Conservation (phyloP, 2,797 vertebrate species). For the Poeciliopsis gracilis region DNA sequence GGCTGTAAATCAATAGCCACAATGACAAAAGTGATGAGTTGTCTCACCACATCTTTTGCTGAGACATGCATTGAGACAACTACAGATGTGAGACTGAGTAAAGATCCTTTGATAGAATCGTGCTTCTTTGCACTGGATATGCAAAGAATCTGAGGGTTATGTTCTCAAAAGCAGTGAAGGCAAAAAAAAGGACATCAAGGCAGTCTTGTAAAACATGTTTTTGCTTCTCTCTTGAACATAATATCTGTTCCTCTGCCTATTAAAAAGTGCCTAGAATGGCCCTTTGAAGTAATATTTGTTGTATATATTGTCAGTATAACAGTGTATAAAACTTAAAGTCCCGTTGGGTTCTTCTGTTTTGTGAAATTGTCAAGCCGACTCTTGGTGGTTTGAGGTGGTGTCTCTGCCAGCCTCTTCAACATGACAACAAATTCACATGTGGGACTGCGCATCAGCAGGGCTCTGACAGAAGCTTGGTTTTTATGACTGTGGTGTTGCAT, state of each 20-base stretch:
- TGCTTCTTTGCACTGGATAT: not conserved
- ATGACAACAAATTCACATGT: slow-evolving; percentile 8
- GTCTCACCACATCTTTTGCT: not conserved
- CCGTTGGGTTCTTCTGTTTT: not conserved
- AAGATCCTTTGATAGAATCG: not conserved
- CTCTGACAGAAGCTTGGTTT: slow-evolving; percentile 9
- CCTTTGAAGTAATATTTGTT: not conserved
- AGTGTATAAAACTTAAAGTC: not conserved
- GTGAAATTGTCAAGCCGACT: slow-evolving; percentile 4
- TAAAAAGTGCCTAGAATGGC: not conserved
- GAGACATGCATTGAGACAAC: not conserved
- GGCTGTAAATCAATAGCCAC: not conserved
- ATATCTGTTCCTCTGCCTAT: not conserved
- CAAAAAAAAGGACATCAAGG: not conserved
- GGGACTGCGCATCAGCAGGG: slow-evolving; percentile 3
- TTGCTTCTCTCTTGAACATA: not conserved
- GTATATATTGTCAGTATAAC: not conserved
- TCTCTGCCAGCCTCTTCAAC: slow-evolving; percentile 7
- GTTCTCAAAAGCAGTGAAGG: not conserved
- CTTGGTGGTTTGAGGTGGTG: slow-evolving; percentile 3
- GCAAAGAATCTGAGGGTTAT: not conserved
- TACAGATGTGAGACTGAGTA: not conserved
- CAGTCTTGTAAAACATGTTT: not conserved
- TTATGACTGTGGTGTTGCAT: slow-evolving; percentile 6
- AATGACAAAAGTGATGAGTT: not conserved